Percentiles rank a stretch among this genome's conserved stretches.
Conservation (phyloP, 2,888 invertebrate species). For the Miltochrista miniata region DNA sequence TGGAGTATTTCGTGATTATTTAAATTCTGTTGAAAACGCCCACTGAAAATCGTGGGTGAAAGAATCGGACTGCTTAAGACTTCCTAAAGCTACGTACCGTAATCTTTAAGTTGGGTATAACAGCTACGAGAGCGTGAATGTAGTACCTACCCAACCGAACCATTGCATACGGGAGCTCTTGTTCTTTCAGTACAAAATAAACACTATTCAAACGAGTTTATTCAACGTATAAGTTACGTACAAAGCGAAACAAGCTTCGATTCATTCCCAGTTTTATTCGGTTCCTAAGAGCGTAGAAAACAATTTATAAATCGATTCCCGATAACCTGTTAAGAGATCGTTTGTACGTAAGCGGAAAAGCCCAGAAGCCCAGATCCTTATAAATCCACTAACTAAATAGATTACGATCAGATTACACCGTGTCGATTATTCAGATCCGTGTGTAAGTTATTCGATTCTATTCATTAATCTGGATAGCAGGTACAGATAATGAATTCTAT, state of each 20-base stretch:
- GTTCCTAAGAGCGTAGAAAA: constrained; percentile 23
- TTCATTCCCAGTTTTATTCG: constrained; percentile 24
- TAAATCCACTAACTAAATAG: constrained; percentile 71
- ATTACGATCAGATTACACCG: constrained; percentile 77
- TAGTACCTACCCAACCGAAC: no score
- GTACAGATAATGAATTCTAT: constrained; percentile 70
- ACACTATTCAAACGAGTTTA: no score
- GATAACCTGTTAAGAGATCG: constrained; percentile 33
- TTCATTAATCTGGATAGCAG: constrained; percentile 71
- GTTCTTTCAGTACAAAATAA: no score
- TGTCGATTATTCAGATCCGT: constrained; percentile 80
- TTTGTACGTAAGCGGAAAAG: constrained; percentile 59
- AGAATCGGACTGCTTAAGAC: no score
- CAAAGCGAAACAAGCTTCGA: constrained; percentile 1
- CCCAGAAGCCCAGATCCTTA: constrained; percentile 69
- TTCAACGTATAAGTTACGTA: no score
- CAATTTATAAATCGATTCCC: constrained; percentile 34
- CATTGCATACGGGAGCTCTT: no score
- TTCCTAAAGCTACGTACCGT: no score
- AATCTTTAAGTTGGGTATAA: no score
- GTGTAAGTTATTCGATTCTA: constrained; percentile 77
- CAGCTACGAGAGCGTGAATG: no score
- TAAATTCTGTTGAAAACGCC: no score
- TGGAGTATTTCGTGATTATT: no score
- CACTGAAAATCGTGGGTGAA: no score